Evolutionary conservation across 2,888 invertebrate genomes (phyloP).

Genomic region (Imbricaverruca yamaguchii): DNA sequence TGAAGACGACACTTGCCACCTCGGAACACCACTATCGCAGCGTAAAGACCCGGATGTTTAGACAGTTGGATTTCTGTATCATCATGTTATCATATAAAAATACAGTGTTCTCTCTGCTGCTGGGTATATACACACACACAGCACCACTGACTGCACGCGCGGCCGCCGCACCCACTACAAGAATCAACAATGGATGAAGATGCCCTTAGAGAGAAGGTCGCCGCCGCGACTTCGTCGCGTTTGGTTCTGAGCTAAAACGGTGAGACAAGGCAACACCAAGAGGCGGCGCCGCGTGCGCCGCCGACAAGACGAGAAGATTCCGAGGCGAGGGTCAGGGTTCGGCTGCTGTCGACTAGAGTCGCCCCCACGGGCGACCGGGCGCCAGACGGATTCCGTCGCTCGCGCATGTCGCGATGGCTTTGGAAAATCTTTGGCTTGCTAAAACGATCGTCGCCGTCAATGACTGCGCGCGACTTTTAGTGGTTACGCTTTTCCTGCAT

Average conservation of each 20-base stretch:
- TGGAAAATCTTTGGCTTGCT: slow-evolving; percentile 13
- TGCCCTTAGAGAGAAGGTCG: background rate
- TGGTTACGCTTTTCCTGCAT: background rate
- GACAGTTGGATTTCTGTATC: background rate
- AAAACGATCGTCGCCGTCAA: background rate
- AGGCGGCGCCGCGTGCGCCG: background rate
- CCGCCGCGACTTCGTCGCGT: background rate
- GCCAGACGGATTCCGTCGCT: background rate
- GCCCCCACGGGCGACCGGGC: background rate
- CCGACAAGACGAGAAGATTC: background rate
- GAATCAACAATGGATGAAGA: background rate
- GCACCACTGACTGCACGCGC: background rate
- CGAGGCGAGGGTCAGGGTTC: background rate
- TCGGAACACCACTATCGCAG: too few species aligned
- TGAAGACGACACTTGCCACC: too few species aligned
- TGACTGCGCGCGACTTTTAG: background rate
- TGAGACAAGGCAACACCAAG: background rate
- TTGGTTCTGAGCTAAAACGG: background rate
- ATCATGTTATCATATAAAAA: slow-evolving; percentile 1
- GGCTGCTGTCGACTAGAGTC: background rate
- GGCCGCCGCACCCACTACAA: background rate
- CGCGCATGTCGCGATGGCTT: background rate
- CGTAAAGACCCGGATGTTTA: background rate
- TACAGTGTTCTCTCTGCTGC: background rate
- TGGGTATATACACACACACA: background rate